phyloP scores from a whole-genome alignment of 2,113 vertebrate species.

The Chaetodon trifascialis region DNA sequence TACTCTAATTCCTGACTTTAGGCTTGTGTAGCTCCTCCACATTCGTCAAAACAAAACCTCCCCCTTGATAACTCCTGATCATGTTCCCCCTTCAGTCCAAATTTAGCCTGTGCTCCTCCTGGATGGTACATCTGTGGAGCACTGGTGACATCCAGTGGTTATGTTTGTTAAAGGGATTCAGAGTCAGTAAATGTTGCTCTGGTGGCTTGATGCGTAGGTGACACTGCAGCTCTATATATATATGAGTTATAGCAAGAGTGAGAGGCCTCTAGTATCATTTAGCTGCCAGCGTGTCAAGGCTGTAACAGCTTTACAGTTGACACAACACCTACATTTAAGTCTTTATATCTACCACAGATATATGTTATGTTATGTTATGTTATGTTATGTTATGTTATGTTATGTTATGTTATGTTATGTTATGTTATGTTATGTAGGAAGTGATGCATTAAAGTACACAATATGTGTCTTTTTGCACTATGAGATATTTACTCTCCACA shows the following conservation, averaged over 20 bases:
- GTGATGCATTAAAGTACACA: conserved; percentile 10
- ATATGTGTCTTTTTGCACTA: not conserved
- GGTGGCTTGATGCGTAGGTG: conserved; percentile 13
- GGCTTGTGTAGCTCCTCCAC: not conserved
- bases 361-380: too few relatives aligned
- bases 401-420: too few relatives aligned
- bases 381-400: too few relatives aligned
- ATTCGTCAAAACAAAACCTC: not conserved
- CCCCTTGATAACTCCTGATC: not conserved
- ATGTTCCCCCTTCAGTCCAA: not conserved
- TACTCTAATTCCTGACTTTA: too few relatives aligned
- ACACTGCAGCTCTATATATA: conserved; percentile 14
- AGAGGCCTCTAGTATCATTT: conserved; percentile 6
- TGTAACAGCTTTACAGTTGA: conserved; percentile 41
- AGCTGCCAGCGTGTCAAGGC: conserved; percentile 16
- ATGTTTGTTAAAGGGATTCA: not conserved
- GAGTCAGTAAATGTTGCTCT: not conserved
- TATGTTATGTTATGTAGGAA: conserved; percentile 19
- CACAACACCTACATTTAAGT: conserved; percentile 14
- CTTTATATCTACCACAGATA: conserved; percentile 11
- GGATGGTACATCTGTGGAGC: conserved; percentile 34
- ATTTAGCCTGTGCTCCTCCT: not conserved
- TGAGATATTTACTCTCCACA: not conserved
- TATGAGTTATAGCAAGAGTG: not conserved
- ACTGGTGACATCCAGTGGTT: conserved; percentile 78